phyloP scores from a whole-genome alignment of 1,140 invertebrate genomes.

The Aphelenchoides fujianensis region DNA sequence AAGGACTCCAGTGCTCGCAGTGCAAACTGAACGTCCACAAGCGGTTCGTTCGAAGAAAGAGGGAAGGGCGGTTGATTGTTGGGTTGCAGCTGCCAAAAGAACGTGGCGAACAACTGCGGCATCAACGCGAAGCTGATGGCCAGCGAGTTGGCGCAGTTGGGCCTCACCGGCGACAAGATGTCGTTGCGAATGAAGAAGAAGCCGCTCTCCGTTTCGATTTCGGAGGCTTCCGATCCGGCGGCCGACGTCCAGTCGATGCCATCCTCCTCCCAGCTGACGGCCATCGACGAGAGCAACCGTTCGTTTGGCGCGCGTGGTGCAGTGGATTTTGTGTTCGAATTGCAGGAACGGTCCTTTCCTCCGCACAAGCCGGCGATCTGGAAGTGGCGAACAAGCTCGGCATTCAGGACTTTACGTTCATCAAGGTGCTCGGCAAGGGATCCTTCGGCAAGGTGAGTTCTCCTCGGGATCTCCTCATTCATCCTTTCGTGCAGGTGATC shows the following conservation, averaged over 20 bases:
- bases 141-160: conserved; percentile 81
- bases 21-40: conserved; percentile 98
- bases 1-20: conserved; percentile 92
- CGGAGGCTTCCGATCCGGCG: conserved; percentile 20
- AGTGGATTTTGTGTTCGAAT: background rate
- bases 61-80: conserved; percentile 24
- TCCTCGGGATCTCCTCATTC: conserved; percentile 3
- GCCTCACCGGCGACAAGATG: conserved; percentile 83
- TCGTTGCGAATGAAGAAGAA: conserved; percentile 71
- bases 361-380: conserved; percentile 1
- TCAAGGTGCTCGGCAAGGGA: conserved; percentile 90
- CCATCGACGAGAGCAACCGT: conserved; percentile 13
- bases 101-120: conserved; percentile 98
- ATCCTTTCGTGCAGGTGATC: conserved; percentile 72
- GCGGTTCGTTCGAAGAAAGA: conserved; percentile 58
- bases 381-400: background rate
- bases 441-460: conserved; percentile 84
- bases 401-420: conserved; percentile 76
- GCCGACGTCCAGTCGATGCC: conserved; percentile 24
- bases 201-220: conserved; percentile 18
- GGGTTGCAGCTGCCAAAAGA: conserved; percentile 79
- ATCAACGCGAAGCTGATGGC: conserved; percentile 95
- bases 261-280: conserved; percentile 3
- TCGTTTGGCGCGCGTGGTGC: conserved; percentile 3
- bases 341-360: conserved; percentile 15